Base-by-base conservation (phyloP, 2,888 invertebrate species). In the Amphipyra tragopoginis region DNA sequence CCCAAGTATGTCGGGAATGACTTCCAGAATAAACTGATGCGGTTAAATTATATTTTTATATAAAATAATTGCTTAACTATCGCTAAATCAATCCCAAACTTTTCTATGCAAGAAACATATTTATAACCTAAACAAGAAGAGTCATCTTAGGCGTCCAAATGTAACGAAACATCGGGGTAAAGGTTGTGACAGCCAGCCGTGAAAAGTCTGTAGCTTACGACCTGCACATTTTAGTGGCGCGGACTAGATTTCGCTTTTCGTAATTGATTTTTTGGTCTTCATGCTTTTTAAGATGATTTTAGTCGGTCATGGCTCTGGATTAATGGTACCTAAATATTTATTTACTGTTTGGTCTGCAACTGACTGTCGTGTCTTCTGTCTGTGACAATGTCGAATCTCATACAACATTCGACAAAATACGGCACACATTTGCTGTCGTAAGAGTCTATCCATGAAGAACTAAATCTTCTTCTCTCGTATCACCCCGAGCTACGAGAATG, bases 151-250 rank as follows among this genome's bases (percentile, higher is more conserved):
- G 2, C 58, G 49, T 45, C 74, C 54, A 26, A 43, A 52, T 14
- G 34, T 64, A 69, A 78, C 69, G 74, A 76, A 78, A 79, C 69
- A 68, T 76, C 43, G 70, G 78, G 78, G 67, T 75, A 84, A 81
- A 84, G 82, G 81, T 78, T 80, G 77, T 65, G 67, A 76, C 70
- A 80, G 62, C 64, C 60, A 75, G 59, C 76, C 77, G 68, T 83
- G 78, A 79, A 77, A 70, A 72, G 47, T 9, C 21, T 47, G 51
- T 57, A 61, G 33, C 54, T 52, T 48, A 52, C 57, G 43, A 51
- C 66, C 68, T 38, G 71, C 42, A 65, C 65, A 75, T 72, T 72
- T 72, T 65, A 67, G 73, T 42, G 61, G 50, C 59, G 36, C 65
- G 55, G 13, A 63, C 64, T 71, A 74, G 60, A 69, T 71, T 77